Evolutionary conservation across 1,140 invertebrate species (phyloP), one percentile per base, ranked within the genome.

Genomic region (Mesaphorura yosii): DNA sequence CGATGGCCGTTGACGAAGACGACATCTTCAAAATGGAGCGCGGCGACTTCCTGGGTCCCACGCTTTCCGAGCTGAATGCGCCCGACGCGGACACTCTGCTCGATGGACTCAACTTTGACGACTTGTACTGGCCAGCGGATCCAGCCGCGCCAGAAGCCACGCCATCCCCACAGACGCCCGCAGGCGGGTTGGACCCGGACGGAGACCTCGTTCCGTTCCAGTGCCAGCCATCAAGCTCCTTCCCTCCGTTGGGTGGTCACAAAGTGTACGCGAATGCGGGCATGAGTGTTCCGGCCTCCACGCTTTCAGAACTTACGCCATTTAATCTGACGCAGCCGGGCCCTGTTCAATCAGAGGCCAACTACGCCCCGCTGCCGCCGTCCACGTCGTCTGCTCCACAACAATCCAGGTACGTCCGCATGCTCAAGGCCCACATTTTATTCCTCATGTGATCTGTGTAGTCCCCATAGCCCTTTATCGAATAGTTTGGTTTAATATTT

Each of bases 11-110:
- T 76, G 84, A 88, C 62, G 85, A 88, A 64, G 85, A 89, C 66
- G 86, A 88, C 66, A 87, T 89, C 58, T 88, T 88, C 66, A 85
- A 88, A 74, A 83, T 88, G 37, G 86, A 90, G 66, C 86, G 88
- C 69, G 80, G 82, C 39, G 86, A 89, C 71, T 74, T 89, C 26
- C 80, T 86, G 61, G 85, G 84, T 1, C 86, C 87, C 1, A 92
- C 87, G 51, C 70, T 93, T 39, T 84, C 87, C 0, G 86, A 91
- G 68, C 69, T 93, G 10, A 89, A 89, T 70, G 83, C 82, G 23
- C 85, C 87, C 64, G 84, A 84, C 64, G 84, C 88, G 54, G 84
- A 82, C 19, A 63, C 70, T 14, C 71, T 86, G 3, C 64, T 87
- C 23, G 83, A 81, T 54, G 85, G 88, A 69, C 73, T 89, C 28